Percentiles rank a stretch among this genome's conserved stretches.
These are phyloP conservation scores for Drosophila persimilis DNA, from an alignment of 1,140 invertebrate species.

Conservation along the genomic window DNA sequence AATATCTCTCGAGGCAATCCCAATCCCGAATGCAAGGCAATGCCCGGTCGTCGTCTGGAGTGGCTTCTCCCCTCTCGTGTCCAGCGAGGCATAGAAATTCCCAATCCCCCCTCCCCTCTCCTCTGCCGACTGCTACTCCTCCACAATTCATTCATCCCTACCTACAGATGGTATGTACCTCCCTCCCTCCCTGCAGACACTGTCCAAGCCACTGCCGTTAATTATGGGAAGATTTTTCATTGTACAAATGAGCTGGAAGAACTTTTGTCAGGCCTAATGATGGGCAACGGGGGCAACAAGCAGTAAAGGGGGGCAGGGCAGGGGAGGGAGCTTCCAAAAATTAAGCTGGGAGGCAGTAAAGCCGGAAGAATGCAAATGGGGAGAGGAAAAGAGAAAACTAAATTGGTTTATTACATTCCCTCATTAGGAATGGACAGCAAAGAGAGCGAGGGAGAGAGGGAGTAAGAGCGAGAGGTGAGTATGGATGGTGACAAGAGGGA, in stretches of 20 bases:
- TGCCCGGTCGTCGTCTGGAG: constrained; percentile 41
- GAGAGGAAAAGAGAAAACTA: constrained; percentile 41
- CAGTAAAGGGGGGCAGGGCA: neutral
- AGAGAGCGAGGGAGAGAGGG: constrained; percentile 7
- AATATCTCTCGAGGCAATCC: constrained; percentile 39
- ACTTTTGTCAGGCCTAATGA: constrained; percentile 80
- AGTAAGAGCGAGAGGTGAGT: constrained; percentile 7
- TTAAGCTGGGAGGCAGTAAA: constrained; percentile 23
- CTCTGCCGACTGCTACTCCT: neutral
- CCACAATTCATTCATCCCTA: neutral
- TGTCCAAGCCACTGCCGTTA: constrained; percentile 59
- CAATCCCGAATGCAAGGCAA: constrained; percentile 62
- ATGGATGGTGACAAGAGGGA: neutral
- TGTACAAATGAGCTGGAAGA: constrained; percentile 74
- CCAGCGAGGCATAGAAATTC: constrained; percentile 77
- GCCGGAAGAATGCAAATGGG: constrained; percentile 68
- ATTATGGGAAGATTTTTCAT: constrained; percentile 78
- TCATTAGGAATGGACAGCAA: constrained; percentile 54
- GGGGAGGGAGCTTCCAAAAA: constrained; percentile 65
- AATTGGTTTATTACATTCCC: constrained; percentile 80
- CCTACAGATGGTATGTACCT: neutral
- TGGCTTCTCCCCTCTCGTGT: constrained; percentile 46
- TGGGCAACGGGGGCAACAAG: constrained; percentile 46
- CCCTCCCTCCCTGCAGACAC: constrained; percentile 8
- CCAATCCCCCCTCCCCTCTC: constrained; percentile 19